Conservation (phyloP, 2,888 invertebrate genomes). For the Cartodere bifasciata region DNA sequence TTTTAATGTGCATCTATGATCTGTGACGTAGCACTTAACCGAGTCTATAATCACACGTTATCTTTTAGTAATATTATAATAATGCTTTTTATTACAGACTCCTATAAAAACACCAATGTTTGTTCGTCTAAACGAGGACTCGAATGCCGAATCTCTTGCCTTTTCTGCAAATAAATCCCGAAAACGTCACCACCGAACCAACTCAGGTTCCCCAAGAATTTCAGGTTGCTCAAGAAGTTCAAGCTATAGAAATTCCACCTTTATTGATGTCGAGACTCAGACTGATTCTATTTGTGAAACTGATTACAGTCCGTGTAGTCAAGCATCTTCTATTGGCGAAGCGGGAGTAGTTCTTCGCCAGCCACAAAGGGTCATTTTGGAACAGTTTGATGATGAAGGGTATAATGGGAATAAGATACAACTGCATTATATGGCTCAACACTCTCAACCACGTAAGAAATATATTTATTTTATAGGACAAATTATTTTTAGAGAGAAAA, state of each 20-base stretch:
- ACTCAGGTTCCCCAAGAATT: constrained; percentile 41
- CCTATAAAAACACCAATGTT: constrained; percentile 46
- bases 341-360: constrained; percentile 17
- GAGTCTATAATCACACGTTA: too few species aligned
- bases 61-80: too few species aligned
- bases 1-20: too few species aligned
- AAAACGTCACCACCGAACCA: constrained; percentile 48
- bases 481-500: too few species aligned
- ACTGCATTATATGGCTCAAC: constrained; percentile 31
- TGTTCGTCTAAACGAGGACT: constrained; percentile 43
- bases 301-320: constrained; percentile 42
- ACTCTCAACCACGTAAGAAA: constrained; percentile 25
- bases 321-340: constrained; percentile 27
- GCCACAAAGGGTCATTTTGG: constrained; percentile 31
- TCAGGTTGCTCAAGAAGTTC: constrained; percentile 27
- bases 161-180: constrained; percentile 33
- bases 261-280: constrained; percentile 53
- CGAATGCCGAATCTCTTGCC: constrained; percentile 42
- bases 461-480: too few species aligned
- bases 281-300: constrained; percentile 50
- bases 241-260: constrained; percentile 27
- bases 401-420: constrained; percentile 31
- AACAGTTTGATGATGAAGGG: constrained; percentile 25
- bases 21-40: too few species aligned
- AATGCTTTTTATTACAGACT: constrained; percentile 33